These are phyloP conservation scores for Clarias macrocephalus DNA, from an alignment of 2,113 vertebrate species.

Conservation along the genomic window DNA sequence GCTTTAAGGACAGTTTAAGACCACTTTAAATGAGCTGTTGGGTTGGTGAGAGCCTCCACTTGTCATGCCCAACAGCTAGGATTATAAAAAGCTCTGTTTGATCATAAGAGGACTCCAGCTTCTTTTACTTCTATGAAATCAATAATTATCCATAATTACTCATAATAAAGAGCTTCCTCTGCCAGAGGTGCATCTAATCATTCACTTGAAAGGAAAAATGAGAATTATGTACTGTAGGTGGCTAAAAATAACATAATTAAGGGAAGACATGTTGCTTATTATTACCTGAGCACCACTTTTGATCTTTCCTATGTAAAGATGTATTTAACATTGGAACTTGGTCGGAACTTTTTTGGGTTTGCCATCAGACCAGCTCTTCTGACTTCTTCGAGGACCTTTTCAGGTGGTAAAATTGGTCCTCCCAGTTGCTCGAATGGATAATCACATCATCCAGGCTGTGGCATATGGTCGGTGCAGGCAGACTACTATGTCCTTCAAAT, in stretches of 20 bases:
- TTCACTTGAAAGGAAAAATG: background rate
- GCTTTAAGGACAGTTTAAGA: slow-evolving; percentile 26
- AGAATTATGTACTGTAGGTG: background rate
- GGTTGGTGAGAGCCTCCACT: slow-evolving; percentile 21
- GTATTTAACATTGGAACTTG: too few species aligned
- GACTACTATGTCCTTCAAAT: too few species aligned
- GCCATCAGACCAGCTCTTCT: too few species aligned
- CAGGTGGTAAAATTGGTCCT: too few species aligned
- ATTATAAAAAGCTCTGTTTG: background rate
- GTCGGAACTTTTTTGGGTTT: too few species aligned
- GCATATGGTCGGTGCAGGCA: too few species aligned
- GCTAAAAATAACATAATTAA: background rate
- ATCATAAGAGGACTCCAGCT: background rate
- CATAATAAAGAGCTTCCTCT: slow-evolving; percentile 37
- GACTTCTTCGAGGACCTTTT: too few species aligned
- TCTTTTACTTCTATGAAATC: background rate
- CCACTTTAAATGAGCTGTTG: slow-evolving; percentile 33
- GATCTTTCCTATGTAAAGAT: background rate
- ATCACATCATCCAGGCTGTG: too few species aligned
- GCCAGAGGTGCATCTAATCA: slow-evolving; percentile 1
- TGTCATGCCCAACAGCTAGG: slow-evolving; percentile 25
- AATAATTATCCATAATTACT: background rate
- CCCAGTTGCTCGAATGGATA: too few species aligned
- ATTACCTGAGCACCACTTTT: background rate
- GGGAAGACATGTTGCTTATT: background rate